Conservation (phyloP, 2,888 invertebrate genomes). For the Monochamus alternatus region DNA sequence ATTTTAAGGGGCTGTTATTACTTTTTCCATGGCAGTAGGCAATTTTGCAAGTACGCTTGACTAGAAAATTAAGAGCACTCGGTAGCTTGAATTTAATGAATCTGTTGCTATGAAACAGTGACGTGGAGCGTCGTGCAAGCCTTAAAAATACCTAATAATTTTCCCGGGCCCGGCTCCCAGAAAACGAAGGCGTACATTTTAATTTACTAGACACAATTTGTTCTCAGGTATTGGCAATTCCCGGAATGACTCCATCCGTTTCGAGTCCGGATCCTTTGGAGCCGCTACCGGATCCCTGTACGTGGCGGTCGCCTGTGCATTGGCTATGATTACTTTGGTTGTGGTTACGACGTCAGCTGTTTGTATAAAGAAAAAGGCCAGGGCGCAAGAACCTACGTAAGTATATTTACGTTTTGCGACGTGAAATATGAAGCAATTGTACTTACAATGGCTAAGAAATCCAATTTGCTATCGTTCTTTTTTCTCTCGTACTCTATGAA, state of each 20-base stretch:
- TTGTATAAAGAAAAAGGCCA: slow-evolving; percentile 79
- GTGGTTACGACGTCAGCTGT: slow-evolving; percentile 78
- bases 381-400: slow-evolving; percentile 82
- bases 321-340: slow-evolving; percentile 79
- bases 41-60: not conserved
- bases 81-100: not conserved
- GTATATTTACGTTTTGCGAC: slow-evolving; percentile 55
- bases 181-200: slow-evolving; percentile 49
- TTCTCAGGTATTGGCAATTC: slow-evolving; percentile 67
- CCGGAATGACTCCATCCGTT: slow-evolving; percentile 82
- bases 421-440: slow-evolving; percentile 15
- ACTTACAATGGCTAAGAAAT: slow-evolving; percentile 13
- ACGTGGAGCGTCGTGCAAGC: not conserved
- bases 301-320: slow-evolving; percentile 87
- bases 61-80: not conserved
- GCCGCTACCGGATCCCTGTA: slow-evolving; percentile 74
- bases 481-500: too few species aligned
- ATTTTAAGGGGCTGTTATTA: too few species aligned
- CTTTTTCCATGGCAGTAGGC: too few species aligned
- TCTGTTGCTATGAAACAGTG: slow-evolving; percentile 11
- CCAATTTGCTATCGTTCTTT: slow-evolving; percentile 7
- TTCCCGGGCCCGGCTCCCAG: not conserved
- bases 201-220: slow-evolving; percentile 50
- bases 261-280: slow-evolving; percentile 79
- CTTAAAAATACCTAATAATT: slow-evolving; percentile 10